A percentile compares a stretch with the other conserved stretches of the same genome.
Evolutionary conservation across 2,888 invertebrate genomes (phyloP).

Genomic region (Lordiphosa fenestrarum): DNA sequence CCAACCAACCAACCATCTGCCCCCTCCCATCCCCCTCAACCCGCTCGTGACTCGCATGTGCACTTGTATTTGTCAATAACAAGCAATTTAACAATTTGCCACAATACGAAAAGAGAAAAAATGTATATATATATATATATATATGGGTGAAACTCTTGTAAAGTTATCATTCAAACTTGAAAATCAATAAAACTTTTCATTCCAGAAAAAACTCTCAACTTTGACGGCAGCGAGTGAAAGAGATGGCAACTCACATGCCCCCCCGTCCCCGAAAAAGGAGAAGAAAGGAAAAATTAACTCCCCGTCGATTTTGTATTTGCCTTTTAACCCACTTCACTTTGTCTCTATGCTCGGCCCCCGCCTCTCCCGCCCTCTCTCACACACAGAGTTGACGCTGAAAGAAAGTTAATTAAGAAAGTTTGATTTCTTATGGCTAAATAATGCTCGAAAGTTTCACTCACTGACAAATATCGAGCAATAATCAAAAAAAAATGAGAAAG

Average conservation of each 20-base stretch:
- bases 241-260: not conserved
- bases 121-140: conserved; percentile 24
- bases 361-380: conserved; percentile 1
- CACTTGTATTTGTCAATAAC: conserved; percentile 71
- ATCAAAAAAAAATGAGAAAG: conserved; percentile 46
- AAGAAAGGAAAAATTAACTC: not conserved
- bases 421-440: conserved; percentile 74
- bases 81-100: conserved; percentile 71
- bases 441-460: conserved; percentile 68
- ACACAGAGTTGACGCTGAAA: conserved; percentile 39
- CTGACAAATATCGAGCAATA: conserved; percentile 72
- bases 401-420: conserved; percentile 72
- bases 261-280: not conserved
- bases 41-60: conserved; percentile 12
- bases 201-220: conserved; percentile 17
- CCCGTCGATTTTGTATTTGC: conserved; percentile 6
- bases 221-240: not conserved
- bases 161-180: conserved; percentile 74
- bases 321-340: conserved; percentile 8
- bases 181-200: conserved; percentile 71
- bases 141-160: conserved; percentile 53
- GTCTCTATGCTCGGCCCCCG: not conserved
- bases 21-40: not conserved
- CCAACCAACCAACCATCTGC: conserved; percentile 1
- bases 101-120: conserved; percentile 36